Conservation (phyloP, 35 echinoderm and acorn worm species). For the Chiridota heheva region DNA sequence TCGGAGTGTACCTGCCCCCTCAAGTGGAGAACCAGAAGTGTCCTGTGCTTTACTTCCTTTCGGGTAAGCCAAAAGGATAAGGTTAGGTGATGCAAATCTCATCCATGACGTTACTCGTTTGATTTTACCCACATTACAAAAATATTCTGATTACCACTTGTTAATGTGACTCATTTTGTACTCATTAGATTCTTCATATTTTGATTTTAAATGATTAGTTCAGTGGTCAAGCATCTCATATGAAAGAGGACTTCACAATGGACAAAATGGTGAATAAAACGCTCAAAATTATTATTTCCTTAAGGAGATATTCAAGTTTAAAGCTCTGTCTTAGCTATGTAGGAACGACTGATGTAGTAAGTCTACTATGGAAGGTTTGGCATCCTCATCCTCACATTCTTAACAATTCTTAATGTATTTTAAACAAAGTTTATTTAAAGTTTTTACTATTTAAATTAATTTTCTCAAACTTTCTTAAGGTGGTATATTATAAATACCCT, state of each 20-base stretch:
- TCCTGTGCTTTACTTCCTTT: slow-evolving; percentile 84
- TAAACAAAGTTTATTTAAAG: too few species aligned
- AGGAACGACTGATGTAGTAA: too few species aligned
- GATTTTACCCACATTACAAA: neutral
- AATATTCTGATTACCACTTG: neutral
- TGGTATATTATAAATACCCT: too few species aligned
- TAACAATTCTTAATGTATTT: too few species aligned
- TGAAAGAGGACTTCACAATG: neutral
- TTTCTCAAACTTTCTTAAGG: too few species aligned
- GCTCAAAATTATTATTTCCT: too few species aligned
- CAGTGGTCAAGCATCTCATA: neutral
- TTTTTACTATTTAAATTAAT: too few species aligned
- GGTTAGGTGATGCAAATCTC: neutral
- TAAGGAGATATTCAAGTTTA: too few species aligned
- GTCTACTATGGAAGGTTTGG: too few species aligned
- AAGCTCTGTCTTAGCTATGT: too few species aligned
- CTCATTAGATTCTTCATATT: neutral
- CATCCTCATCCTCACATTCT: too few species aligned
- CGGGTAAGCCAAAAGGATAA: slow-evolving; percentile 49
- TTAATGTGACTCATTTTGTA: neutral
- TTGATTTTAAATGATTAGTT: neutral
- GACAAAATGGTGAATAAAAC: too few species aligned
- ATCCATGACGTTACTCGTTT: neutral
- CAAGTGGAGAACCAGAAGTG: slow-evolving; percentile 70
- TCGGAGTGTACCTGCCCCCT: slow-evolving; percentile 80